These are phyloP conservation scores for Eubucco bourcierii DNA, from an alignment of 2,113 vertebrate species.

Conservation along the genomic window DNA sequence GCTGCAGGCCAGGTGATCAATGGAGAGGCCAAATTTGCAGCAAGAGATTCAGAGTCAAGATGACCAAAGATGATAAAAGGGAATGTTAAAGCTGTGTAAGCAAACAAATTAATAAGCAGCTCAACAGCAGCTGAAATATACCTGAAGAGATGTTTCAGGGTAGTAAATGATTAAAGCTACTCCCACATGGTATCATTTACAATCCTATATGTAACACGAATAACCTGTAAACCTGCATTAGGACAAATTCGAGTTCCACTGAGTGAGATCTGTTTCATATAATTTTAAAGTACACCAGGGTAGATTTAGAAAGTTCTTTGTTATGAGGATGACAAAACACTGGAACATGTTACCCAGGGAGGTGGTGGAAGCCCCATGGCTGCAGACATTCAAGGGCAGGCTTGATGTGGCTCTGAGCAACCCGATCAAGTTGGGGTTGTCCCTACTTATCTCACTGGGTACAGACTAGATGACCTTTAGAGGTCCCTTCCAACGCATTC, in stretches of 20 bases:
- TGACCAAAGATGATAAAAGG: background rate
- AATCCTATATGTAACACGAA: background rate
- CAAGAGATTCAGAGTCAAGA: background rate
- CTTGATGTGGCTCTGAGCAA: too few species aligned
- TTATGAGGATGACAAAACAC: too few species aligned
- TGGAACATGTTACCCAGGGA: too few species aligned
- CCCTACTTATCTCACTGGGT: too few species aligned
- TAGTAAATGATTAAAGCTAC: background rate
- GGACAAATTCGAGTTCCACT: background rate
- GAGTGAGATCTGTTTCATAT: background rate
- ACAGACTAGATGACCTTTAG: too few species aligned
- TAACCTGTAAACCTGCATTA: background rate
- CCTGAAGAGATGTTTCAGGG: background rate
- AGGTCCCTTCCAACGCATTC: too few species aligned
- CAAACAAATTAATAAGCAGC: constrained; percentile 5
- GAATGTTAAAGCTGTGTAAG: background rate
- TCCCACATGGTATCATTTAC: background rate
- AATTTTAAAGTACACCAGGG: too few species aligned
- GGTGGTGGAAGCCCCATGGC: too few species aligned
- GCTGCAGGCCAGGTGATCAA: background rate
- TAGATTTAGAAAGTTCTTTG: too few species aligned
- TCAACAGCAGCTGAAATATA: background rate
- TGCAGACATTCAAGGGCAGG: too few species aligned
- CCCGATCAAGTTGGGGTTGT: too few species aligned
- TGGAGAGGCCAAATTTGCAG: background rate